Evolutionary conservation across 1,140 invertebrate species (phyloP).

Genomic region (Thalassaphorura encarpata): DNA sequence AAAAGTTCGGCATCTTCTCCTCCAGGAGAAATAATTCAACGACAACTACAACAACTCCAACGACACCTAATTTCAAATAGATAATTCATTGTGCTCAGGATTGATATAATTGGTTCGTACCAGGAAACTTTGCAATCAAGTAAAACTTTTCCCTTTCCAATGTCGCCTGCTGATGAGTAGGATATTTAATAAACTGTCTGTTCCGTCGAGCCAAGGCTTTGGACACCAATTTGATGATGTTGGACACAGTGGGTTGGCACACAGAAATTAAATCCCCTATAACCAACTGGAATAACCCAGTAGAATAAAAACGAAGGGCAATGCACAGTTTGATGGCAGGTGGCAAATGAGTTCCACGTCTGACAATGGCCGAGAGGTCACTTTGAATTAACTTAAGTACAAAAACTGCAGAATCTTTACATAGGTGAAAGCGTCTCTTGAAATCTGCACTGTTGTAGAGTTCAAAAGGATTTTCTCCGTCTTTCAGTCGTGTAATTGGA

Average conservation of each 20-base stretch:
- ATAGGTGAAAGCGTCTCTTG: constrained; percentile 6
- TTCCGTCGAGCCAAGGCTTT: neutral
- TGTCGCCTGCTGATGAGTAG: neutral
- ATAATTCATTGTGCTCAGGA: neutral
- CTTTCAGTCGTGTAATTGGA: no score
- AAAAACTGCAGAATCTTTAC: constrained; percentile 7
- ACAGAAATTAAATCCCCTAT: neutral
- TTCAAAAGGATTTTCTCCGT: no score
- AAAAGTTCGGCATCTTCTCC: constrained; percentile 34
- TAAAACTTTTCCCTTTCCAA: neutral
- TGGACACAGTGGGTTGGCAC: constrained; percentile 2
- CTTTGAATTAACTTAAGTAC: neutral
- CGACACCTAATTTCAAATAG: neutral
- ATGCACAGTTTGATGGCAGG: neutral
- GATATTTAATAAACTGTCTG: constrained; percentile 1
- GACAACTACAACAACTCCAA: constrained; percentile 30
- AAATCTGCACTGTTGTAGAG: no score
- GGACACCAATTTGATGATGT: constrained; percentile 2
- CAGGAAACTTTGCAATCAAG: constrained; percentile 12
- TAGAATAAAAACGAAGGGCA: neutral
- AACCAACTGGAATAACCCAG: neutral
- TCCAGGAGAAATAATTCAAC: constrained; percentile 32
- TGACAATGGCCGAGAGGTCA: neutral
- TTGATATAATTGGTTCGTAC: neutral
- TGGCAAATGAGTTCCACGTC: neutral